These are phyloP conservation scores for Stichodactyla helianthus DNA, from an alignment of 64 coral and sea anemone genomes.

Conservation along the genomic window DNA sequence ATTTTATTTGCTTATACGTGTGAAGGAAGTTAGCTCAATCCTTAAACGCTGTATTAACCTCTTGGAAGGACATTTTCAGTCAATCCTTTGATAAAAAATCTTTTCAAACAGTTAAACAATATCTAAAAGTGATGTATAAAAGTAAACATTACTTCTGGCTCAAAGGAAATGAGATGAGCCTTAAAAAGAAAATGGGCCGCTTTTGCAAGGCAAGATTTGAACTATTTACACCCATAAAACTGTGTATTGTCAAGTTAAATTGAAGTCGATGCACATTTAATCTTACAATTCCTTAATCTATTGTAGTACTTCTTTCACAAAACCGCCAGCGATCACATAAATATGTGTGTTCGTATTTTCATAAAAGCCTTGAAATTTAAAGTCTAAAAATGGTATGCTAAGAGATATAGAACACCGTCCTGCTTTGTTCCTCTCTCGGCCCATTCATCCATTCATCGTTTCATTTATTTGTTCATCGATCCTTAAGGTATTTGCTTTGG, in stretches of 20 bases:
- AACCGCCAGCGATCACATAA: too few relatives aligned
- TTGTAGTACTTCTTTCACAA: not conserved
- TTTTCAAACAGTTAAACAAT: not conserved
- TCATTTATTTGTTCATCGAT: too few relatives aligned
- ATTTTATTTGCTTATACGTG: not conserved
- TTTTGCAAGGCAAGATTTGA: not conserved
- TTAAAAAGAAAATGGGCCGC: not conserved
- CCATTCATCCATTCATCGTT: too few relatives aligned
- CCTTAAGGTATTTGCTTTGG: too few relatives aligned
- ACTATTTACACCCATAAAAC: not conserved
- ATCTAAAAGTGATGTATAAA: not conserved
- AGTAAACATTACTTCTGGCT: not conserved
- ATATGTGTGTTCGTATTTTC: too few relatives aligned
- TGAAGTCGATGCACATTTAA: slow-evolving; percentile 1
- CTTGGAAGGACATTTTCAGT: not conserved
- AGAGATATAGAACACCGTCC: too few relatives aligned
- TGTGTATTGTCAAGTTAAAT: not conserved
- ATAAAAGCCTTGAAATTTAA: too few relatives aligned
- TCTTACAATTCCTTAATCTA: not conserved
- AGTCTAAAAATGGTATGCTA: too few relatives aligned
- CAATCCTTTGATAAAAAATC: slow-evolving; percentile 6
- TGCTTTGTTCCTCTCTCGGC: too few relatives aligned
- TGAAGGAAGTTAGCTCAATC: not conserved
- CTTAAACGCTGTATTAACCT: not conserved
- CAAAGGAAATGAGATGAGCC: not conserved